Evolutionary conservation across 2,888 invertebrate species (phyloP).

Genomic region (Ptychoptera albimana): DNA sequence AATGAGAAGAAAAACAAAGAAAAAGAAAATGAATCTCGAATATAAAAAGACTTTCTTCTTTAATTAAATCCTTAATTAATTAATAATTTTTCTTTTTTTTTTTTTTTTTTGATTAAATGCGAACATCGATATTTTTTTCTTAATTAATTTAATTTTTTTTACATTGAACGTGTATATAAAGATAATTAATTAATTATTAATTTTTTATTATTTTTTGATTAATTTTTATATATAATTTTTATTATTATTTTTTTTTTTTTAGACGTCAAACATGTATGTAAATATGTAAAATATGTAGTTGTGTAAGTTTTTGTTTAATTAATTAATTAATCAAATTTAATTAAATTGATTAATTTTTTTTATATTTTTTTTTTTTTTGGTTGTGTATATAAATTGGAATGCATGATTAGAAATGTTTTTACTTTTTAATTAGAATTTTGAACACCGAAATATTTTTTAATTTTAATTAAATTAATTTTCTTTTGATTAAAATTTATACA

Average conservation of each 20-base stretch:
- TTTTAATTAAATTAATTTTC: neutral
- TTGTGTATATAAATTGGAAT: conserved; percentile 5
- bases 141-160: neutral
- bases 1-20: too few species aligned
- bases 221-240: neutral
- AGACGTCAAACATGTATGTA: conserved; percentile 13
- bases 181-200: neutral
- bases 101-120: too few species aligned
- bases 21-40: too few species aligned
- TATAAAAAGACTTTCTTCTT: too few species aligned
- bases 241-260: conserved; percentile 1
- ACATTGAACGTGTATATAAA: conserved; percentile 8
- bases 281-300: too few species aligned
- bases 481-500: too few species aligned
- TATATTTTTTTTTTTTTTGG: conserved; percentile 4
- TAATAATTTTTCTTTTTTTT: too few species aligned
- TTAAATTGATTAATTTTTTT: conserved; percentile 2
- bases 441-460: conserved; percentile 11
- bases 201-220: neutral
- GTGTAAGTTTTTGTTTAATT: neutral
- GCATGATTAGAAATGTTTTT: conserved; percentile 1
- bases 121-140: neutral
- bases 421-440: conserved; percentile 9
- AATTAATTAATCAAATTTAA: conserved; percentile 2
- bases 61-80: too few species aligned